Evolutionary conservation across 37 sponge, comb jelly and placozoan species (phyloP).

Genomic region (Hexactinellida sp.): DNA sequence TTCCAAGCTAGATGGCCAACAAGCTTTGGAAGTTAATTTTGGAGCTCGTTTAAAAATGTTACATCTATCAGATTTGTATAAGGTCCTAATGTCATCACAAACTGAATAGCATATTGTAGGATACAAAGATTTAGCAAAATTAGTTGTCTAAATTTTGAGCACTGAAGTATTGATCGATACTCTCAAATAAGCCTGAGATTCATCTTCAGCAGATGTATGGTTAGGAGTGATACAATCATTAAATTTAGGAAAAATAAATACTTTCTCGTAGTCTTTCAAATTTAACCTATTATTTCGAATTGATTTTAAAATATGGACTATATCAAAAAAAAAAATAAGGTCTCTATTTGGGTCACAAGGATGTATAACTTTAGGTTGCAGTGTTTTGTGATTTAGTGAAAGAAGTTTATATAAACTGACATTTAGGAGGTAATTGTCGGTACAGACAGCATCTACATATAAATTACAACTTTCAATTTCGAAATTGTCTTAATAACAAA

Average conservation of each 20-base stretch:
- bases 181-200: not conserved
- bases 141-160: not conserved
- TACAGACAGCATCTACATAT: slow-evolving; percentile 3
- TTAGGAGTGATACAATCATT: not conserved
- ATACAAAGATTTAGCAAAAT: not conserved
- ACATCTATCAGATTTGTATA: not conserved
- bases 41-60: slow-evolving; percentile 16
- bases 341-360: slow-evolving; percentile 9
- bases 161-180: slow-evolving; percentile 1
- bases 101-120: not conserved
- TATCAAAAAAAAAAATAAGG: slow-evolving; percentile 7
- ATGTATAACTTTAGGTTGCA: not conserved
- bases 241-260: slow-evolving; percentile 14
- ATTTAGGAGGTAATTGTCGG: slow-evolving; percentile 9
- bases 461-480: slow-evolving; percentile 10
- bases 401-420: not conserved
- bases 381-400: slow-evolving; percentile 1
- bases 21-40: slow-evolving; percentile 18
- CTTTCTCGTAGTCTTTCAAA: slow-evolving; percentile 5
- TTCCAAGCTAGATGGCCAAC: slow-evolving; percentile 10
- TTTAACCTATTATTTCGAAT: slow-evolving; percentile 11
- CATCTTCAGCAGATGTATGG: slow-evolving; percentile 1
- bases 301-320: slow-evolving; percentile 6
- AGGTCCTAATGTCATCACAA: slow-evolving; percentile 6
- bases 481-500: not conserved